phyloP scores from a whole-genome alignment of 1,140 invertebrate genomes.

The Drosophila kikkawai region DNA sequence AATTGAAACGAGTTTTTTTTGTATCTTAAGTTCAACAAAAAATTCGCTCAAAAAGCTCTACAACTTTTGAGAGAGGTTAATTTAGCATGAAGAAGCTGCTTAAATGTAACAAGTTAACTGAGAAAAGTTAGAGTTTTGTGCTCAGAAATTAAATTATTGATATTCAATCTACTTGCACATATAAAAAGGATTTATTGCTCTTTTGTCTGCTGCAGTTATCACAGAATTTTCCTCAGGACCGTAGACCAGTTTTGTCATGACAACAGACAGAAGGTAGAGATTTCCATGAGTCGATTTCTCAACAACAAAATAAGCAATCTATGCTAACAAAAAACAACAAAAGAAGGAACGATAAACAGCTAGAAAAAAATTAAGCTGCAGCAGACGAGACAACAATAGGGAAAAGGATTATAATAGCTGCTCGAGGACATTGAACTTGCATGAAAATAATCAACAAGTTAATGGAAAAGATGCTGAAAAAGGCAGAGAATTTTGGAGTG shows the following conservation, averaged over 20 bases:
- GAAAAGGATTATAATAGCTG: slow-evolving; percentile 22
- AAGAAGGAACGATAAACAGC: not conserved
- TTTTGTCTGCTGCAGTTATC: slow-evolving; percentile 25
- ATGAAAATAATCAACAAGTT: not conserved
- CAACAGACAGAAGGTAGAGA: slow-evolving; percentile 54
- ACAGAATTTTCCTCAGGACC: slow-evolving; percentile 1
- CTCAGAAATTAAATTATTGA: not conserved
- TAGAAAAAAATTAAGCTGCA: not conserved
- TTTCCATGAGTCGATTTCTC: slow-evolving; percentile 55
- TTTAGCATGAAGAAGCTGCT: slow-evolving; percentile 12
- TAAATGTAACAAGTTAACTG: not conserved
- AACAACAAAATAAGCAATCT: slow-evolving; percentile 65
- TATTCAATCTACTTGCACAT: not conserved
- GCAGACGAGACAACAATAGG: slow-evolving; percentile 24
- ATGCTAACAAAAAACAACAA: slow-evolving; percentile 10
- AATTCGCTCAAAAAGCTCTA: slow-evolving; percentile 41
- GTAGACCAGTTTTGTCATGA: slow-evolving; percentile 43
- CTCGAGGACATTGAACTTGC: slow-evolving; percentile 7
- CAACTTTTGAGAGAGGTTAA: slow-evolving; percentile 3
- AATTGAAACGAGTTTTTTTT: slow-evolving; percentile 62
- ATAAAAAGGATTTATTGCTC: slow-evolving; percentile 22
- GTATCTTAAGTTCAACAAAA: slow-evolving; percentile 15
- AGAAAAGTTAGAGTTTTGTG: not conserved
- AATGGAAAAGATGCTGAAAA: not conserved
- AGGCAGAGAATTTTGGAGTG: not conserved